phyloP scores from a whole-genome alignment of 2,797 vertebrate genomes.

The Loriculus beryllinus region DNA sequence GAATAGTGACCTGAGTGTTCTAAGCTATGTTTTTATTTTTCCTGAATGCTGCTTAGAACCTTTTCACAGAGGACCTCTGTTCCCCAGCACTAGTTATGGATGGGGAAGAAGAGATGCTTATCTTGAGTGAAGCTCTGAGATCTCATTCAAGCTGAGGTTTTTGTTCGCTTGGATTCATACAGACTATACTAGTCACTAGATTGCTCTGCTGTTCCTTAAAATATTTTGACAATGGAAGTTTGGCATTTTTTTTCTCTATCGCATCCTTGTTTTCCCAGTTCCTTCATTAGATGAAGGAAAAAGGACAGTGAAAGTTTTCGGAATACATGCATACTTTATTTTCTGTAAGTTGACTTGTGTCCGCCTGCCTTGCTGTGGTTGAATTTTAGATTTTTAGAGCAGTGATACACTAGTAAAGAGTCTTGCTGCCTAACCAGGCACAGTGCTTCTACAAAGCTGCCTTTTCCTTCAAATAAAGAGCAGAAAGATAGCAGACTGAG shows the following conservation, averaged over 20 bases:
- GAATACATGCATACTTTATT: not conserved
- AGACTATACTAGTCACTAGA: not conserved
- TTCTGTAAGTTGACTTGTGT: not conserved
- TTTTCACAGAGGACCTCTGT: not conserved
- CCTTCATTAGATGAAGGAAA: not conserved
- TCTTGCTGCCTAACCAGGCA: not conserved
- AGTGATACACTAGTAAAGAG: not conserved
- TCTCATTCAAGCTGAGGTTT: not conserved
- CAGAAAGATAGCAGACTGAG: not conserved
- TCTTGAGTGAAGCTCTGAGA: not conserved
- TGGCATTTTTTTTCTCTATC: not conserved
- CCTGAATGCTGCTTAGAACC: not conserved
- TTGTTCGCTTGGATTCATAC: not conserved
- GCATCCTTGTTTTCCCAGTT: not conserved
- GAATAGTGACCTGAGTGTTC: not conserved
- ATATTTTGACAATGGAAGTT: not conserved
- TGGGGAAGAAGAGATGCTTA: not conserved
- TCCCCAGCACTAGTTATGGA: not conserved
- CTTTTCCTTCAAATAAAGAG: not conserved
- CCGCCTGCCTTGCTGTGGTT: not conserved
- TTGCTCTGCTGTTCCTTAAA: not conserved
- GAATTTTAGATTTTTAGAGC: slow-evolving; percentile 5
- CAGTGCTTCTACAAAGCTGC: not conserved
- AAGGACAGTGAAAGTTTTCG: not conserved
- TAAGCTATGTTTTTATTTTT: not conserved